Percentiles rank a stretch among this genome's conserved stretches.
phyloP scores from a whole-genome alignment of 2,888 invertebrate genomes.

The Andrena chrysosceles region DNA sequence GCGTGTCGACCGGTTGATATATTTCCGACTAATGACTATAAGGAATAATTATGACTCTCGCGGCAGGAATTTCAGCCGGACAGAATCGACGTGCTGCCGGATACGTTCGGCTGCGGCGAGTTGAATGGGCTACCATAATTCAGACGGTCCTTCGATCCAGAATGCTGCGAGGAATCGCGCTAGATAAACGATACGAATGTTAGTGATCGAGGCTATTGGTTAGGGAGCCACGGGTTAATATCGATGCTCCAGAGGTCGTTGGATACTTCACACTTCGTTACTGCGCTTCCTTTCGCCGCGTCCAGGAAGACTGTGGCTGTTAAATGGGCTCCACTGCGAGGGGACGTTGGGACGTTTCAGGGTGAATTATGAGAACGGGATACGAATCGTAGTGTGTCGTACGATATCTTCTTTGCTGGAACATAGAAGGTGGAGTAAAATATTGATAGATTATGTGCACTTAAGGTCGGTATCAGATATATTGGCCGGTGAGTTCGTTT shows the following conservation, averaged over 20 bases:
- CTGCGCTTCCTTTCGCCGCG: background rate
- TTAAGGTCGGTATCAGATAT: constrained; percentile 8
- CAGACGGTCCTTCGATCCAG: constrained; percentile 39
- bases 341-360: background rate
- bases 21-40: constrained; percentile 69
- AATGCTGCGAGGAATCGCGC: constrained; percentile 38
- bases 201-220: background rate
- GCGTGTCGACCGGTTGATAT: constrained; percentile 68
- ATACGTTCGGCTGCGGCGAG: constrained; percentile 8
- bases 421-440: background rate
- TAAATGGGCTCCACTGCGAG: background rate
- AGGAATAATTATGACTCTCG: constrained; percentile 69
- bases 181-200: constrained; percentile 41
- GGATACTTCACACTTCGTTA: background rate
- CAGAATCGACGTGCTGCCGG: constrained; percentile 41
- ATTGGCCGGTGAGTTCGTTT: too few relatives aligned
- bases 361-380: background rate
- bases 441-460: constrained; percentile 11
- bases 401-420: background rate
- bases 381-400: background rate
- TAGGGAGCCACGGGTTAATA: background rate
- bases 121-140: constrained; percentile 41
- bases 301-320: background rate
- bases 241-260: background rate
- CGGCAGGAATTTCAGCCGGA: constrained; percentile 50